Conservation (phyloP, 2,113 vertebrate genomes). For the Sorex fumeus region DNA sequence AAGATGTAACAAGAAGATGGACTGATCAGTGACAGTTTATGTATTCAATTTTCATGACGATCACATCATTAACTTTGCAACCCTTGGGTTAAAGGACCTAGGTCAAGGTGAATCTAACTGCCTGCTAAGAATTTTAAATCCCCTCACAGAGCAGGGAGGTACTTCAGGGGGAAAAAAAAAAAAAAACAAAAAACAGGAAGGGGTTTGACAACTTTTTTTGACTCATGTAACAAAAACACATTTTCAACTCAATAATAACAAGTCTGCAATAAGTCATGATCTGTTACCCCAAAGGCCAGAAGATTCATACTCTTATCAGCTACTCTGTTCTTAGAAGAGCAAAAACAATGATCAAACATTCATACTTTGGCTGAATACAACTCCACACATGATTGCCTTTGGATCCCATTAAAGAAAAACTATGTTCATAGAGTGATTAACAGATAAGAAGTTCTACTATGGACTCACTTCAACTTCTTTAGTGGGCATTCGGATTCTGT, state of each 20-base stretch:
- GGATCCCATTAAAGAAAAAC: constrained; percentile 16
- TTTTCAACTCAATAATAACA: constrained; percentile 33
- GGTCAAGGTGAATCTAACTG: not conserved
- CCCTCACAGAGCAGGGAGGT: constrained; percentile 24
- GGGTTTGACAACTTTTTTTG: not conserved
- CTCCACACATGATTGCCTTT: not conserved
- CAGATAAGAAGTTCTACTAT: not conserved
- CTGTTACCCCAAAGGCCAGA: not conserved
- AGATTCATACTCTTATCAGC: constrained; percentile 31
- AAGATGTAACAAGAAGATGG: constrained; percentile 75
- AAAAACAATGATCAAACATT: constrained; percentile 11
- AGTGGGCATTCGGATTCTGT: constrained; percentile 86
- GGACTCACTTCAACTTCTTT: constrained; percentile 91
- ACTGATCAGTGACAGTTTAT: constrained; percentile 66
- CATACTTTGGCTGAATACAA: constrained; percentile 37
- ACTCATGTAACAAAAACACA: constrained; percentile 25
- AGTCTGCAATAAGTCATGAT: constrained; percentile 1
- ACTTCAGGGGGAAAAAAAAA: constrained; percentile 40
- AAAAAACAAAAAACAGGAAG: not conserved
- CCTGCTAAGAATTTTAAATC: constrained; percentile 40
- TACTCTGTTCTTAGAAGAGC: constrained; percentile 17
- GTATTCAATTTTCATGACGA: not conserved
- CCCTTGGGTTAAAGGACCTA: not conserved
- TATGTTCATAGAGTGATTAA: not conserved
- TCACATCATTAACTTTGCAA: constrained; percentile 16